Evolutionary conservation across 2,797 vertebrate genomes (phyloP).

Genomic region (Loriculus beryllinus): DNA sequence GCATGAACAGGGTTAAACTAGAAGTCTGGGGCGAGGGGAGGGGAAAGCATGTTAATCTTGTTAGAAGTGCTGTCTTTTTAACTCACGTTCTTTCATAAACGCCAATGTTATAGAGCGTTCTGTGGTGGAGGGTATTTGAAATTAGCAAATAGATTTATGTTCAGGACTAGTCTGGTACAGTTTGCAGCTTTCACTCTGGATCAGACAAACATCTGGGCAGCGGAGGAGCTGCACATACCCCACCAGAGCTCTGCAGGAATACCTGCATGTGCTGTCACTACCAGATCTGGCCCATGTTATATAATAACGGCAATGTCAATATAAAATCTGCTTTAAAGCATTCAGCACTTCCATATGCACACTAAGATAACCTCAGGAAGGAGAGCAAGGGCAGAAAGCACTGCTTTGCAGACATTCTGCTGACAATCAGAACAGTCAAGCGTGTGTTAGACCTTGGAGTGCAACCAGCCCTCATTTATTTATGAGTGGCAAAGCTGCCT

Average conservation of each 20-base stretch:
- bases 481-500: background rate
- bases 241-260: background rate
- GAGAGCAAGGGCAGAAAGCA: background rate
- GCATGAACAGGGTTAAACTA: slow-evolving; percentile 6
- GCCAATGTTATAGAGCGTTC: background rate
- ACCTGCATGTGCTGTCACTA: rapidly evolving
- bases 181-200: background rate
- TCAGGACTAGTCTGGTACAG: background rate
- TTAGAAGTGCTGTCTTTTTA: background rate
- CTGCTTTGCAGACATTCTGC: background rate
- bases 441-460: background rate
- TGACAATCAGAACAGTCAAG: background rate
- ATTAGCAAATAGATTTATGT: background rate
- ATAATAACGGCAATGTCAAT: too few relatives aligned
- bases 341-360: background rate
- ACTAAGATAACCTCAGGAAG: background rate
- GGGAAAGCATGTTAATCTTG: background rate
- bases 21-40: background rate
- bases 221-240: background rate
- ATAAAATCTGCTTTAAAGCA: background rate
- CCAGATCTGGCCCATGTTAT: rapidly evolving
- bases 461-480: background rate
- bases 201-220: background rate
- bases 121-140: background rate
- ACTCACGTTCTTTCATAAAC: background rate